Evolutionary conservation across 2,888 invertebrate species (phyloP).

Genomic region (Pegoplata infirma): DNA sequence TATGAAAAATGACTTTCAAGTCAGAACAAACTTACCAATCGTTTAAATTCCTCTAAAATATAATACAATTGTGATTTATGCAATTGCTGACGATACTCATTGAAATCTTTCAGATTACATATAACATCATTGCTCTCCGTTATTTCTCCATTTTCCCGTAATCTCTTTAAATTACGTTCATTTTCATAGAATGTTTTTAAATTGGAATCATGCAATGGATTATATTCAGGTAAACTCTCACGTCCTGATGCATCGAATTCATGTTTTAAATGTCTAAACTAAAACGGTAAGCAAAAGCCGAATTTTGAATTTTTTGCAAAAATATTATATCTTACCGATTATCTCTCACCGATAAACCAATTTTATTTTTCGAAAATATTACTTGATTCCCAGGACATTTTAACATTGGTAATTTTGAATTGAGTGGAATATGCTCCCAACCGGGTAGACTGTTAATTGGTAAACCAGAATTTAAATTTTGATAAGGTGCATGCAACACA

Average conservation of each 20-base stretch:
- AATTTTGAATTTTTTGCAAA: not conserved
- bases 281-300: not conserved
- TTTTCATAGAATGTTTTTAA: constrained; percentile 80
- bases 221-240: constrained; percentile 78
- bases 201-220: constrained; percentile 81
- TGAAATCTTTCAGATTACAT: constrained; percentile 83
- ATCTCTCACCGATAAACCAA: constrained; percentile 73
- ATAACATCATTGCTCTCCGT: constrained; percentile 81
- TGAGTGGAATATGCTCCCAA: constrained; percentile 75
- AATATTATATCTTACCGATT: constrained; percentile 67
- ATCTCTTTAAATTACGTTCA: constrained; percentile 75
- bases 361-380: constrained; percentile 76
- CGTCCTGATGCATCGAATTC: constrained; percentile 73
- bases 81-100: constrained; percentile 82
- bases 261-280: constrained; percentile 70
- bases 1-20: too few relatives aligned
- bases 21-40: constrained; percentile 64
- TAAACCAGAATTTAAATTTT: constrained; percentile 69
- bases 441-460: constrained; percentile 77
- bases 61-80: constrained; percentile 80
- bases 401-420: constrained; percentile 76
- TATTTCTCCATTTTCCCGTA: constrained; percentile 80
- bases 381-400: constrained; percentile 77
- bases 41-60: constrained; percentile 77
- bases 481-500: constrained; percentile 45